These are phyloP conservation scores for Alces alces DNA, from an alignment of 2,113 vertebrate genomes.

Conservation along the genomic window DNA sequence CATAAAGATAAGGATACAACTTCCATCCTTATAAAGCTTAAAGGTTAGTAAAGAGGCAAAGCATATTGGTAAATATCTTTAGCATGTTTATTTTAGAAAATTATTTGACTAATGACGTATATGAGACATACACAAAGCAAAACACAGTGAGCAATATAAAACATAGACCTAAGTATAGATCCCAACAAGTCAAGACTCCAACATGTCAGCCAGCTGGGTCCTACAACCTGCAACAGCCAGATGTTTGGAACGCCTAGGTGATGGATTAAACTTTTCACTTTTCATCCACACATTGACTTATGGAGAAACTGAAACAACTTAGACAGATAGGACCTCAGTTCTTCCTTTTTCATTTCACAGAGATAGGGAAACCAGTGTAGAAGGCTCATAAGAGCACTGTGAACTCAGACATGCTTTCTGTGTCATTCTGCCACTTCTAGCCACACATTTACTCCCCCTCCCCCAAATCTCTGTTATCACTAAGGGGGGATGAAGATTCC, in stretches of 20 bases:
- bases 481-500: background rate
- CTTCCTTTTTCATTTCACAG: background rate
- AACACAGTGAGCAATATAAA: background rate
- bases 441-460: fast-evolving
- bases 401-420: background rate
- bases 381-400: background rate
- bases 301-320: background rate
- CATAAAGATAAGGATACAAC: too few species aligned
- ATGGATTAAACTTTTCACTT: background rate
- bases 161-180: background rate
- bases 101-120: background rate
- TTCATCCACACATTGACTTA: background rate
- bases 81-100: background rate
- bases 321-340: background rate
- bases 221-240: background rate
- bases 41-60: background rate
- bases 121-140: background rate
- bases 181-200: background rate
- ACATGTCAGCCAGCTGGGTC: background rate
- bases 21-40: background rate
- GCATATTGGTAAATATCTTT: background rate
- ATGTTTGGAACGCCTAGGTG: background rate
- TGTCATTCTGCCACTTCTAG: background rate
- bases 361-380: background rate
- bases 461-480: background rate